Conservation (phyloP, 2,888 invertebrate genomes). For the Eupithecia inturbata region DNA sequence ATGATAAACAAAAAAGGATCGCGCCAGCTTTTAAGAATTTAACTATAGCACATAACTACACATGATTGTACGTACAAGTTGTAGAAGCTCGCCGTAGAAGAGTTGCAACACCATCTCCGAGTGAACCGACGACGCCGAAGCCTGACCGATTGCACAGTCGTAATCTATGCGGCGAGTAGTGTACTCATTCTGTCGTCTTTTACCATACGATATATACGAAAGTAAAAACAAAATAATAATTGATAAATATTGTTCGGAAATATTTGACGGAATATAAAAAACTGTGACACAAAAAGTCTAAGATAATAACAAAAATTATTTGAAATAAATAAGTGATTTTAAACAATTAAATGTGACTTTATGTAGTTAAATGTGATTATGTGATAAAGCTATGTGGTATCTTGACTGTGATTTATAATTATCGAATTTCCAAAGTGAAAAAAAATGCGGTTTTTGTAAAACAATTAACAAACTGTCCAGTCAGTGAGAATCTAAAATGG, state of each 20-base stretch:
- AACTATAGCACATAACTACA: no score
- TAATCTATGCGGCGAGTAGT: not conserved
- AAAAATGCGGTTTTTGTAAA: not conserved
- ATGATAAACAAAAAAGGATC: no score
- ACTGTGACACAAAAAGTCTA: not conserved
- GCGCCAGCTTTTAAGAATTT: no score
- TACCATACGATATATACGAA: not conserved
- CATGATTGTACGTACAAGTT: no score
- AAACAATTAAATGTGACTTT: not conserved
- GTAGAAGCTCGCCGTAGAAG: not conserved
- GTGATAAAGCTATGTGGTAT: not conserved
- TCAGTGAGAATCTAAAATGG: no score
- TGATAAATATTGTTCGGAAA: not conserved
- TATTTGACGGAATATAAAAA: not conserved
- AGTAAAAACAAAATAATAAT: not conserved
- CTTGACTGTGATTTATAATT: not conserved
- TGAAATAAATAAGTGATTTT: not conserved
- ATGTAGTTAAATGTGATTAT: not conserved
- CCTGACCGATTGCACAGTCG: not conserved
- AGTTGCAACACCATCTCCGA: not conserved
- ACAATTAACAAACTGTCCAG: no score
- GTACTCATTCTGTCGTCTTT: not conserved
- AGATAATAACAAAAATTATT: not conserved
- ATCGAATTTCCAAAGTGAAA: not conserved
- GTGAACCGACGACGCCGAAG: not conserved